A percentile compares a stretch with the other conserved stretches of the same genome.
phyloP scores from a whole-genome alignment of 2,888 invertebrate genomes.

The Drosophila infuscata region DNA sequence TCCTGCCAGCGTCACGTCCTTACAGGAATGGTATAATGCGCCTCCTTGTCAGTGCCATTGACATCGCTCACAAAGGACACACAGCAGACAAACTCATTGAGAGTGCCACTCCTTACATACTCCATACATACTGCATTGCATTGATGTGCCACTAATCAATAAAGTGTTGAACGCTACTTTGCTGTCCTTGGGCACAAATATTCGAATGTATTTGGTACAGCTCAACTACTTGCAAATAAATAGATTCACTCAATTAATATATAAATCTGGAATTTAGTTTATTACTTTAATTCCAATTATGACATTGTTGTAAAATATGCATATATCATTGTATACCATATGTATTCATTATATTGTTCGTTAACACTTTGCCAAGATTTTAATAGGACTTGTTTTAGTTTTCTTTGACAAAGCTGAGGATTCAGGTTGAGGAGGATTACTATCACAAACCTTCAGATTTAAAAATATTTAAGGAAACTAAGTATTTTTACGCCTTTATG shows the following conservation, averaged over 20 bases:
- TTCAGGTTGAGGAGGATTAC: background rate
- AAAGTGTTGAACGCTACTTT: slow-evolving; percentile 14
- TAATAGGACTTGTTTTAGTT: background rate
- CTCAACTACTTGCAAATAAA: background rate
- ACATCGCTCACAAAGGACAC: slow-evolving; percentile 55
- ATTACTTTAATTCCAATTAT: background rate
- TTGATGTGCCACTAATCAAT: slow-evolving; percentile 48
- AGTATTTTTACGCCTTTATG: background rate
- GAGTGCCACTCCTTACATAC: slow-evolving; percentile 37
- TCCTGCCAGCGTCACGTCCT: background rate
- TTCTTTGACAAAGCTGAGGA: background rate
- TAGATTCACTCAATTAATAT: background rate
- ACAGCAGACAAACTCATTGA: slow-evolving; percentile 51
- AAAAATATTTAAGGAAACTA: background rate
- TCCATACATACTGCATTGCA: slow-evolving; percentile 37
- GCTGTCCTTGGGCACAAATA: background rate
- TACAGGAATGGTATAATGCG: slow-evolving; percentile 60
- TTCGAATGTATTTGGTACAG: background rate
- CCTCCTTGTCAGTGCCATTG: slow-evolving; percentile 50
- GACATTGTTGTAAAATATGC: background rate
- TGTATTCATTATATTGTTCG: background rate
- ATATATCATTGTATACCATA: background rate
- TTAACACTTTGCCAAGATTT: background rate
- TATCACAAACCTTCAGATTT: background rate
- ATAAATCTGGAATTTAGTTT: background rate